A percentile compares a stretch with the other conserved stretches of the same genome.
phyloP scores from a whole-genome alignment of 2,888 invertebrate species.

The Mesorhabditis spiculigera region DNA sequence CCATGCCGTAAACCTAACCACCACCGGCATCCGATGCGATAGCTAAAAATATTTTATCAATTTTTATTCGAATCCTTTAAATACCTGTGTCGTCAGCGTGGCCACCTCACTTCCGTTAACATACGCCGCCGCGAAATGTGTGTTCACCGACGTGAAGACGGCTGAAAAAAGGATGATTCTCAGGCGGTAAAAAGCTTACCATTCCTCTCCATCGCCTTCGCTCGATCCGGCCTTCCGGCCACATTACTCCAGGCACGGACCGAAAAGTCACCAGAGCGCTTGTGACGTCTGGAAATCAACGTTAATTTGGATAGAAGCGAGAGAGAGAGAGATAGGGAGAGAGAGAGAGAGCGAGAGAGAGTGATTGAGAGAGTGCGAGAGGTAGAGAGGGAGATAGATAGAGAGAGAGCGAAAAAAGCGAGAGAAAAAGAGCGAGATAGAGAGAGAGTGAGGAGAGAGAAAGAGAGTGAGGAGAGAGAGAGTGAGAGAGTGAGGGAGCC shows the following conservation, averaged over 20 bases:
- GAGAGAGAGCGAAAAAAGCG: too few species aligned
- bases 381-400: too few species aligned
- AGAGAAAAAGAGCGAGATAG: too few species aligned
- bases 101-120: constrained; percentile 3
- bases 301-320: too few species aligned
- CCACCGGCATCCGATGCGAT: not conserved
- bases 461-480: too few species aligned
- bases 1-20: not conserved
- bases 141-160: constrained; percentile 2
- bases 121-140: not conserved
- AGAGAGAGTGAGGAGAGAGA: too few species aligned
- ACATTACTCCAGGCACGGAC: not conserved
- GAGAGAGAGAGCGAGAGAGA: too few species aligned
- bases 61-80: not conserved
- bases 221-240: not conserved
- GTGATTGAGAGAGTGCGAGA: too few species aligned
- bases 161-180: not conserved
- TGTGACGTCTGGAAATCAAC: not conserved
- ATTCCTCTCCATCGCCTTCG: constrained; percentile 6
- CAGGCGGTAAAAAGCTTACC: not conserved
- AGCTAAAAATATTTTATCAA: not conserved
- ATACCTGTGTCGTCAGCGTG: not conserved
- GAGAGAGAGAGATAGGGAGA: too few species aligned
- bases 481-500: too few species aligned
- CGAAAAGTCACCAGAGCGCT: not conserved